Base-by-base conservation (phyloP, 2,797 vertebrate genomes). In the Sebastes hubbsi region DNA sequence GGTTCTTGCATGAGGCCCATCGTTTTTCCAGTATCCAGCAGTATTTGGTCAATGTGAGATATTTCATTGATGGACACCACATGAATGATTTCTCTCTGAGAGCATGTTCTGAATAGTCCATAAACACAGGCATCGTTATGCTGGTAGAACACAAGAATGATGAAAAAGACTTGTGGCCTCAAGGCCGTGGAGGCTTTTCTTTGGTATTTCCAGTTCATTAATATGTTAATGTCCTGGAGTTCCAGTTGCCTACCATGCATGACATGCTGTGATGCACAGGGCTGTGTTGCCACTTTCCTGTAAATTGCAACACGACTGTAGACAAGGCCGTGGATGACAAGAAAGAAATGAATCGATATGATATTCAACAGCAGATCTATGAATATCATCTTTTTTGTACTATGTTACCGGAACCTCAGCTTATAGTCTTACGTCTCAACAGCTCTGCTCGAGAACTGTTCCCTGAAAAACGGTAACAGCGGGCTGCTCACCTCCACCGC, bases 121-220 rank as follows among this genome's bases (percentile, higher is more conserved):
- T 64, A 46, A 64, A 81, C 71, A 63, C 63, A 62, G 75, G 52
- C 65, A 58, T 30, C 25, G 9, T 49, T 69, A 54, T 60, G 30
- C 66, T 71, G 46, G 22, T 49, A 64, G 54, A 64, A 56, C 20
- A 59, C n/a, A 72, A 25, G 42, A 42, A 72, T 66, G 18, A 78
- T 77, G 42, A 75, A 78, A 82, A 75, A 72, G 76, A 70, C 65
- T 27, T 27, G 22, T 83, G 34, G 60, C 75, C 76, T 74, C 6
- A 27, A 80, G 73, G 76, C 67, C 11, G 13, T 32, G 13, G 42
- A 80, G 58, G 22, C 59, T 61, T 85, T 83, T 82, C 30, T 49
- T 83, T 73, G 68, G 42, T 86, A 76, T 84, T 90, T 86, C 68
- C 75, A 80, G 10, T 64, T 52, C 65, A 80, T 84, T 77, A 81